phyloP scores from a whole-genome alignment of 2,113 vertebrate genomes.

The Falcunculus frontatus region DNA sequence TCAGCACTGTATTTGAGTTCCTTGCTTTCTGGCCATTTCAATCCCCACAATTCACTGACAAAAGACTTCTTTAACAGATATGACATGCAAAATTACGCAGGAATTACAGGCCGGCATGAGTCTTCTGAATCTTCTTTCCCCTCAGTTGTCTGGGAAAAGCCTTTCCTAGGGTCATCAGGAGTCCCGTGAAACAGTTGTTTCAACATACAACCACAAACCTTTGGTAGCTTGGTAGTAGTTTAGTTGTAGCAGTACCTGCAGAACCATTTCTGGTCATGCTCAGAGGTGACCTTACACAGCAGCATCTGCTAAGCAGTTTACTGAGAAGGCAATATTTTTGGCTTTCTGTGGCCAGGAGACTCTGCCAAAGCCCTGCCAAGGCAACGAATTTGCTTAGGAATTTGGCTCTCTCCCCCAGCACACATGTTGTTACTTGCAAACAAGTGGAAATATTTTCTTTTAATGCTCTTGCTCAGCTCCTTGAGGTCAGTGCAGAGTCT shows the following conservation, averaged over 20 bases:
- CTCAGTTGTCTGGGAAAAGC: not conserved
- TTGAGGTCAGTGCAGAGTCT: not conserved
- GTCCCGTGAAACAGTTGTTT: not conserved
- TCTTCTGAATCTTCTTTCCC: not conserved
- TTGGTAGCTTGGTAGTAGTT: not conserved
- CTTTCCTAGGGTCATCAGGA: not conserved
- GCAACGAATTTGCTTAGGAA: conserved; percentile 19
- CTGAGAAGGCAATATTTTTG: not conserved
- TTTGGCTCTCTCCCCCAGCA: not conserved
- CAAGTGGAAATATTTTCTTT: not conserved
- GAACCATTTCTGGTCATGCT: not conserved
- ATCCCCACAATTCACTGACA: not conserved
- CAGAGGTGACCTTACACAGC: not conserved
- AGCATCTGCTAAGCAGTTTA: conserved; percentile 1
- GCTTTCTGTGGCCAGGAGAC: not conserved
- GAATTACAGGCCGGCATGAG: not conserved
- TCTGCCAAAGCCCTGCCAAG: not conserved
- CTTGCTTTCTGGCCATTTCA: not conserved
- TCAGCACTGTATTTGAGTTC: not conserved
- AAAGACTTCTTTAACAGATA: not conserved
- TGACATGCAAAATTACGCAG: not conserved
- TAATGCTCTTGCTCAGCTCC: not conserved
- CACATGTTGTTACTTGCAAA: conserved; percentile 21
- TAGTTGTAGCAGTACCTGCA: not conserved
- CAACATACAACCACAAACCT: not conserved